phyloP scores from a whole-genome alignment of 1,140 invertebrate species.

The Protaetia brevitarsis region DNA sequence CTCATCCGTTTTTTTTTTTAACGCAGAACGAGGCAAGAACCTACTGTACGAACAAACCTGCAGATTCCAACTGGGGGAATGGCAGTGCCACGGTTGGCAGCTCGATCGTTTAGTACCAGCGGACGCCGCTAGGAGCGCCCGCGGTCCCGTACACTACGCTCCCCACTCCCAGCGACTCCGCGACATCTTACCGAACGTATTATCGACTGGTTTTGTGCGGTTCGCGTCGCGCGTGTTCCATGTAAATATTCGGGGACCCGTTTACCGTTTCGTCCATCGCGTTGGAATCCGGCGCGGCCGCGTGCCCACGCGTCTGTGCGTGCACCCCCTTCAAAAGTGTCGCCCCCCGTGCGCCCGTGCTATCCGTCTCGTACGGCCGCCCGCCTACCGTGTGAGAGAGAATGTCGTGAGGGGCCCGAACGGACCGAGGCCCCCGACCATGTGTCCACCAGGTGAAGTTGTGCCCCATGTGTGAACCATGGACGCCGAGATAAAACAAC shows the following conservation, averaged over 20 bases:
- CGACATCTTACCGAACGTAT: conserved; percentile 61
- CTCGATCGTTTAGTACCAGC: conserved; percentile 30
- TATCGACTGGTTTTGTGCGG: conserved; percentile 56
- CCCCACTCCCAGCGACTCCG: no score
- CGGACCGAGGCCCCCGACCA: not conserved
- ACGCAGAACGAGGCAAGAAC: no score
- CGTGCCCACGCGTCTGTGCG: no score
- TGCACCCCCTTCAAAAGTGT: no score
- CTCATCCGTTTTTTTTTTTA: no score
- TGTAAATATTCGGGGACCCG: not conserved
- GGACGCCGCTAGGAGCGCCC: conserved; percentile 37
- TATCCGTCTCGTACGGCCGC: not conserved
- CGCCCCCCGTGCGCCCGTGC: no score
- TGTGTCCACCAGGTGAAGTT: conserved; percentile 23
- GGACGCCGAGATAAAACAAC: conserved; percentile 79
- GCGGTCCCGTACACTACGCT: conserved; percentile 29
- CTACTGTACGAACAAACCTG: no score
- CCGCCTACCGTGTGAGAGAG: not conserved
- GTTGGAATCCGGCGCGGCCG: not conserved
- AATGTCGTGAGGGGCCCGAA: conserved; percentile 19
- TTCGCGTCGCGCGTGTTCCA: conserved; percentile 14
- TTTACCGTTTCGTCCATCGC: not conserved
- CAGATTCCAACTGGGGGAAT: conserved; percentile 19
- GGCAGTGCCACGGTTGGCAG: conserved; percentile 33
- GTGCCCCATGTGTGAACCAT: conserved; percentile 53